Base-by-base conservation (phyloP, 2,888 invertebrate genomes). In the Lycophotia porphyrea region DNA sequence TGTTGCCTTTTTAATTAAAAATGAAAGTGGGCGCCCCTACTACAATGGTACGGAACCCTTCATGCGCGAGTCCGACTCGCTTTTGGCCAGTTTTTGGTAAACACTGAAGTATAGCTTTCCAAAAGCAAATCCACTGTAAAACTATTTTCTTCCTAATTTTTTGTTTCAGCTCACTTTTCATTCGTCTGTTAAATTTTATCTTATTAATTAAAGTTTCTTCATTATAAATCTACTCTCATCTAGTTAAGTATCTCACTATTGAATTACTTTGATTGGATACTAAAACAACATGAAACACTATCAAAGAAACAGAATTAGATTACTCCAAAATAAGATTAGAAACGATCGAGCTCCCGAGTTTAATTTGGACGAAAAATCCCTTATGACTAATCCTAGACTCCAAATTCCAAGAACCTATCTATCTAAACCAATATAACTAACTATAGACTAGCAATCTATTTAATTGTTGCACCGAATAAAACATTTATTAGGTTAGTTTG, bases 401-500 rank as follows among this genome's bases (percentile, higher is more conserved):
- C 61, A 24, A 77, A 76, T 71, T 68, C 63, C 31, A 49, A 76
- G 66, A 71, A 68, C 21, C 42, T 49, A 66, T 77, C 21, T 52
- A 55, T 70, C 68, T 65, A 3, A 60, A 69, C 69, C 65, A 64
- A 78, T 55, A 77, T 77, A 78, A 80, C 74, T 77, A n/a, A n/a
- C n/a, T n/a, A n/a, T 78, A 64, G 65, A 60, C 47, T 52, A 71
- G 71, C 72, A 84, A 83, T 86, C 77, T 75, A 68, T 79, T 86
- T 84, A 75, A 78, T 83, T 80, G 75, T 83, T 85, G 85, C 83
- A 84, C 47, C 55, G 42, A 64, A 78, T 77, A 74, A 71, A 75
- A 69, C 60, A 70, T 74, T 83, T 84, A 84, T 85, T 78, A 84
- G 60, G 69, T 87, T 81, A 81, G 78, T 85, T 85, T 84, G 47